These are phyloP conservation scores for Plectropomus leopardus DNA, from an alignment of 2,113 vertebrate genomes.

Conservation along the genomic window DNA sequence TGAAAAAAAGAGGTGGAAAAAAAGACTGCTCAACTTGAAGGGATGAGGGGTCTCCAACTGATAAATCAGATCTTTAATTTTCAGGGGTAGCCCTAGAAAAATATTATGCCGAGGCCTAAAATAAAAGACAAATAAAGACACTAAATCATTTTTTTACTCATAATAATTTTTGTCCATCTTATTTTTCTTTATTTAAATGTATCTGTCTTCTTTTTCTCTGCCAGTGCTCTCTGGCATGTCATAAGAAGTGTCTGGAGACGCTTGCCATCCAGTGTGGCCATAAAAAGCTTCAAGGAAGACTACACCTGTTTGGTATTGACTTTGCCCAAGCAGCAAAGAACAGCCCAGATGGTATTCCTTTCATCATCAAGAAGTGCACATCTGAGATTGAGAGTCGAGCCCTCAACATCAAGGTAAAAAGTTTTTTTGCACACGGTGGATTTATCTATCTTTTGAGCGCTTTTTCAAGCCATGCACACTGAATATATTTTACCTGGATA, in stretches of 20 bases:
- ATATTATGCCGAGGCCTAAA: neutral
- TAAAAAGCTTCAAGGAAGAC: constrained; percentile 94
- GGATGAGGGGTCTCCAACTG: too few species aligned
- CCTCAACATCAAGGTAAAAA: constrained; percentile 91
- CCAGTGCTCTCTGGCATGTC: constrained; percentile 96
- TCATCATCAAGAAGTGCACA: constrained; percentile 96
- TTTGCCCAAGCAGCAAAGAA: constrained; percentile 92
- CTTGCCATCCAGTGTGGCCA: constrained; percentile 97
- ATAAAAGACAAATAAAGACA: neutral
- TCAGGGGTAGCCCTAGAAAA: too few species aligned
- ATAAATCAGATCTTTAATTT: too few species aligned
- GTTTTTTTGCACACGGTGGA: too few species aligned
- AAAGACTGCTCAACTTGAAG: too few species aligned
- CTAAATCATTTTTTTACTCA: neutral
- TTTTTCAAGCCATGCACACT: neutral
- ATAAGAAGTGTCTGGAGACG: constrained; percentile 98
- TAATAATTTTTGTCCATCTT: neutral
- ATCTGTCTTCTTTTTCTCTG: constrained; percentile 28
- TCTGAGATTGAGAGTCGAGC: constrained; percentile 97
- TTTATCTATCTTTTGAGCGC: neutral
- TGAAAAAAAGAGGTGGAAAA: too few species aligned
- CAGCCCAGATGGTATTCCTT: constrained; percentile 92
- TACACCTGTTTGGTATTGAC: constrained; percentile 96
- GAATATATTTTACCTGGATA: neutral
- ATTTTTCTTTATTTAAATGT: neutral